A percentile compares a stretch with the other conserved stretches of the same genome.
Evolutionary conservation across 2,797 vertebrate species (phyloP).

Genomic region (Nyctalus aviator): DNA sequence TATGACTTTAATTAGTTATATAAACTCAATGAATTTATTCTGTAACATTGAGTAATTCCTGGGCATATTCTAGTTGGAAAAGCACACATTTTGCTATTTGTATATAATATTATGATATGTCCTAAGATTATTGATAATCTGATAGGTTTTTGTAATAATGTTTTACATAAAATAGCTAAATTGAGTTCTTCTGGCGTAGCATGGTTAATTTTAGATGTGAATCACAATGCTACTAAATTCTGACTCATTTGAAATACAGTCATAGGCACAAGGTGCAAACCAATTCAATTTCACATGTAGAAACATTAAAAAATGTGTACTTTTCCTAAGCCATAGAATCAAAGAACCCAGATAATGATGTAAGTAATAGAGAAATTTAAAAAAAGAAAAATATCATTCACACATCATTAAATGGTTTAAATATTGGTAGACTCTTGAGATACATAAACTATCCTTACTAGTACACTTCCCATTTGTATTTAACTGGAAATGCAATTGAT

Average conservation of each 20-base stretch:
- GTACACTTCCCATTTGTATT: background rate
- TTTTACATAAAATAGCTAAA: conserved; percentile 3
- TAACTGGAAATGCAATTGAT: background rate
- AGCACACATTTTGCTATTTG: conserved; percentile 20
- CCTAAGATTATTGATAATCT: background rate
- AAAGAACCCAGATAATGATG: conserved; percentile 4
- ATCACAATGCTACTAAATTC: background rate
- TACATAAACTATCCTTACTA: background rate
- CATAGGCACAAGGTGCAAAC: background rate
- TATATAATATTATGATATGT: conserved; percentile 27
- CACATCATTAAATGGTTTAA: background rate
- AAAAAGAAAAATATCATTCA: background rate
- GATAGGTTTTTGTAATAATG: background rate
- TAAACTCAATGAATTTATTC: background rate
- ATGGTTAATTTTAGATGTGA: background rate
- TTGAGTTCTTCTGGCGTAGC: background rate
- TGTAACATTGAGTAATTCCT: background rate
- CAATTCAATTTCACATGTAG: background rate
- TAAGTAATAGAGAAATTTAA: background rate
- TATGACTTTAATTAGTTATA: background rate
- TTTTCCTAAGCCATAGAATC: background rate
- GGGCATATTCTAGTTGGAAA: background rate
- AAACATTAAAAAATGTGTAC: background rate
- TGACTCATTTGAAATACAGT: background rate
- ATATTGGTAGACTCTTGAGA: background rate